Percentiles rank a stretch among this genome's conserved stretches.
Conservation (phyloP, 2,888 invertebrate species). For the Carabus problematicus region DNA sequence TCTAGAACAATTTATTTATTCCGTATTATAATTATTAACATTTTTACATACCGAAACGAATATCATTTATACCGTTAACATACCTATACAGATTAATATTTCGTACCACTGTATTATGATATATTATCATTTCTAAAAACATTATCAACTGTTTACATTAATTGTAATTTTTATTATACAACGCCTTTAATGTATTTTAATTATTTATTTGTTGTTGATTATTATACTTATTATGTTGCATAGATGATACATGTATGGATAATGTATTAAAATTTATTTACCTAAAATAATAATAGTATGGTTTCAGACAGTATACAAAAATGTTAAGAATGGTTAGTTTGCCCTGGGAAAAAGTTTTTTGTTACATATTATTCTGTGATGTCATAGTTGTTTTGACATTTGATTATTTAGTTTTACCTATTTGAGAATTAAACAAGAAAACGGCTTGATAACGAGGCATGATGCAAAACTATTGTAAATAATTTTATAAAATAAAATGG, state of each 20-base stretch:
- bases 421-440: slow-evolving; percentile 11
- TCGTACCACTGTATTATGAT: slow-evolving; percentile 15
- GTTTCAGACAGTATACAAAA: slow-evolving; percentile 1
- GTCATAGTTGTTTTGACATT: no score
- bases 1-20: slow-evolving; percentile 12
- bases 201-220: slow-evolving; percentile 17
- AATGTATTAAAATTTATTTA: slow-evolving; percentile 8
- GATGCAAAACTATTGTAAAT: slow-evolving; percentile 41
- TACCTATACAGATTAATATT: slow-evolving; percentile 9
- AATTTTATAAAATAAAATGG: slow-evolving; percentile 35
- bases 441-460: slow-evolving; percentile 2
- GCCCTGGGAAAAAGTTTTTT: not conserved
- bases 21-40: slow-evolving; percentile 5
- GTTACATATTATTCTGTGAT: not conserved
- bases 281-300: slow-evolving; percentile 9
- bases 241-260: slow-evolving; percentile 13
- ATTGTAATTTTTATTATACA: slow-evolving; percentile 18
- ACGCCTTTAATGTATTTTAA: slow-evolving; percentile 10
- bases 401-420: not conserved
- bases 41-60: not conserved
- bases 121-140: slow-evolving; percentile 16
- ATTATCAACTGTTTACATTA: slow-evolving; percentile 14
- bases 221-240: slow-evolving; percentile 14
- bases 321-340: slow-evolving; percentile 12
- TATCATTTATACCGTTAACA: not conserved